Base-by-base conservation (phyloP, 2,113 vertebrate genomes). In the Sapayoa aenigma region DNA sequence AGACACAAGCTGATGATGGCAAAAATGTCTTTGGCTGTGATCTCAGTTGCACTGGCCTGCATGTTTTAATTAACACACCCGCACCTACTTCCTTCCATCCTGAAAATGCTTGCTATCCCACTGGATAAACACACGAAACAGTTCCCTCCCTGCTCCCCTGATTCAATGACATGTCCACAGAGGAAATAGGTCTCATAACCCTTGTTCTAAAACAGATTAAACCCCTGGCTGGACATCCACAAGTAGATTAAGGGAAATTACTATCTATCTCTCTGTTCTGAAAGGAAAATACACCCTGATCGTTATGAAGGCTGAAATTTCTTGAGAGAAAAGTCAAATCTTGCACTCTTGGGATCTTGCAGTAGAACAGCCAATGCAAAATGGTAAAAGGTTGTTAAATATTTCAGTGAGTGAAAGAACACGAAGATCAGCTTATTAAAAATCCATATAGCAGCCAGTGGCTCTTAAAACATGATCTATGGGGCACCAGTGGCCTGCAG, bases 331-430 rank as follows among this genome's bases (percentile, higher is more conserved):
- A 56, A 93, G 82, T 55, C 56, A 90, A 79, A 80, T 66, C 52
- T 83, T 85, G 56, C 78, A 60, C 62, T 90, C 90, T 71, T 71
- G 56, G 77, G 83, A 41, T 65, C 72, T 60, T 91, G 89, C 91
- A 91, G 73, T 73, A 88, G 41, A 96, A 87, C 3, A 22, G 87
- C 71, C 89, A 94, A 50, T 39, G 39, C 77, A 84, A 80, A 97
- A 56, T 28, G 39, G 41, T 82, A 95, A 93, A 95, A 95, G 21
- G 82, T 68, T 76, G 79, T 72, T 93, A 93, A 97, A 94, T 62
- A 71, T 93, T 94, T 97, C 84, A 93, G 55, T 56, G 66, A 81
- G 6, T 56, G 42, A 92, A 94, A 96, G 80, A 76, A 87, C 39
- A 74, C 0, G 1, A 83, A 90, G 44, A 23, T 12, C 22, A 91